Evolutionary conservation across 2,113 vertebrate species (phyloP).

Genomic region (Callocephalon fimbriatum): DNA sequence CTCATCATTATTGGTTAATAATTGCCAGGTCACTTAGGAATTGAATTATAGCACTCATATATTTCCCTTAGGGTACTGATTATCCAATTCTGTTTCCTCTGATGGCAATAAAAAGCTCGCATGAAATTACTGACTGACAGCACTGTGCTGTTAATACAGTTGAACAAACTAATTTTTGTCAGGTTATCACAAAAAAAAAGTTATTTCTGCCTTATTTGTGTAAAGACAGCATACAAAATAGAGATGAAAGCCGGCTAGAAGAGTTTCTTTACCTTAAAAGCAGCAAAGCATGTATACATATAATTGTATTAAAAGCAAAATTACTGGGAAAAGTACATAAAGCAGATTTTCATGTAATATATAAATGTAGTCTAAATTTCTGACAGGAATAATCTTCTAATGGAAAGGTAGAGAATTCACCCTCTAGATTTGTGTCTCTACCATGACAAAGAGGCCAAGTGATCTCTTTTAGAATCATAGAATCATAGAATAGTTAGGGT

Average conservation of each 20-base stretch:
- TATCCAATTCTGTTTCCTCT: not conserved
- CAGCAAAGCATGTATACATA: not conserved
- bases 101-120: not conserved
- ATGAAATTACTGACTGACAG: conserved; percentile 12
- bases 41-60: not conserved
- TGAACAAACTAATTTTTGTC: conserved; percentile 28
- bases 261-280: not conserved
- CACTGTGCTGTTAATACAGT: not conserved
- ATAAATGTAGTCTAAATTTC: not conserved
- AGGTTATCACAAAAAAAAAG: not conserved
- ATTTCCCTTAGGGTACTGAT: conserved; percentile 1
- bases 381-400: not conserved
- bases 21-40: conserved; percentile 24
- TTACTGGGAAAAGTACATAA: not conserved
- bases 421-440: not conserved
- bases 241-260: not conserved
- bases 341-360: not conserved
- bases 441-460: not conserved
- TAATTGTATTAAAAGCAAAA: not conserved
- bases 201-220: not conserved
- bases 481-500: not conserved
- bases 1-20: conserved; percentile 21
- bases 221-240: not conserved
- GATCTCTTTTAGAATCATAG: not conserved
- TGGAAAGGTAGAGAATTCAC: not conserved